Percentiles rank a stretch among this genome's conserved stretches.
phyloP scores from a whole-genome alignment of 35 echinoderm and acorn worm species.

The Patiria miniata region DNA sequence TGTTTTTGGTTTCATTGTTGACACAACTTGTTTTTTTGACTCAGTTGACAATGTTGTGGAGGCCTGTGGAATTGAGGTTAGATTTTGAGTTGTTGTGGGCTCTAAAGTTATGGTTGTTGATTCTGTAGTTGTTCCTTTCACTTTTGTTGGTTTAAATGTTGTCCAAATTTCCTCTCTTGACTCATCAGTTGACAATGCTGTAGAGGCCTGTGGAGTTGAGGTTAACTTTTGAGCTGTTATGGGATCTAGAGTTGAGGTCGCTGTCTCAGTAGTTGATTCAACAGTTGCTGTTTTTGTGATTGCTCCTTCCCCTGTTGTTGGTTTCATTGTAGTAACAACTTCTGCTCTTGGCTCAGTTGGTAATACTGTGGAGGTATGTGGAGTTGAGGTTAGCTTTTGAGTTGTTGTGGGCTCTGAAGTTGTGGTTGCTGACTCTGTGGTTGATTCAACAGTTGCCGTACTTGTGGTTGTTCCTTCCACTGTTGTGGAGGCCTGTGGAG shows the following conservation, averaged over 20 bases:
- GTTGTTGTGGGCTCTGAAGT: background rate
- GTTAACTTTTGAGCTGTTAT: background rate
- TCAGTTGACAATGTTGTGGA: background rate
- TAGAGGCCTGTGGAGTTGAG: background rate
- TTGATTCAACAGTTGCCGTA: background rate
- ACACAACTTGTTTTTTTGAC: background rate
- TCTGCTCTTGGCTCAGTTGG: background rate
- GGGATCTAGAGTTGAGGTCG: background rate
- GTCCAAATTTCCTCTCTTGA: background rate
- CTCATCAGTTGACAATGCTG: background rate
- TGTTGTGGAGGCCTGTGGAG: background rate
- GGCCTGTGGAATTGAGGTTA: background rate
- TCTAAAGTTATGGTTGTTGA: background rate
- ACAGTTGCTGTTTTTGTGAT: background rate
- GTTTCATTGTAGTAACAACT: background rate
- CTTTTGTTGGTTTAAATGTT: background rate
- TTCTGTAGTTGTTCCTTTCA: background rate
- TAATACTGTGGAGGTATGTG: background rate
- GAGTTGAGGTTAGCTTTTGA: background rate
- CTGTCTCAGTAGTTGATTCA: no score
- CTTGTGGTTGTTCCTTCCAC: constrained; percentile 6
- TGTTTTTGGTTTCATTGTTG: background rate
- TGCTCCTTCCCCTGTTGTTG: background rate
- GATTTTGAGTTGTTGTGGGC: background rate
- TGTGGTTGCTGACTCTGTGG: background rate